Conservation (phyloP, 2,797 vertebrate species). For the Etheostoma perlongum region DNA sequence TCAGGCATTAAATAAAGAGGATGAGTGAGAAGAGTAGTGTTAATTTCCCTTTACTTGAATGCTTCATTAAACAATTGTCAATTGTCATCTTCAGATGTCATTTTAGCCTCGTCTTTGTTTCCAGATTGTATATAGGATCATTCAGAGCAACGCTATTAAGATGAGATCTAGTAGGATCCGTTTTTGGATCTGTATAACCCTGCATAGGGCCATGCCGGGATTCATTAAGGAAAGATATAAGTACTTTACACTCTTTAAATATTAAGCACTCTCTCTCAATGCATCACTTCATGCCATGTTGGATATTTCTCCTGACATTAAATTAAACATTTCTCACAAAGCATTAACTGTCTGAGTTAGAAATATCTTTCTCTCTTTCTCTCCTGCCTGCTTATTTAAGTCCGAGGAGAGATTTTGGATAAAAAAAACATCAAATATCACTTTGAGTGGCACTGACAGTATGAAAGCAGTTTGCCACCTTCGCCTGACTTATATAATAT, state of each 20-base stretch:
- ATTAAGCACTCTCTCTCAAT: conserved; percentile 67
- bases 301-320: conserved; percentile 64
- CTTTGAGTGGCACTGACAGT: conserved; percentile 24
- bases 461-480: conserved; percentile 16
- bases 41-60: too few relatives aligned
- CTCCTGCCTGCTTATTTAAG: conserved; percentile 23
- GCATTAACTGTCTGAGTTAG: conserved; percentile 39
- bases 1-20: too few relatives aligned
- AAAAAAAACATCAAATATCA: conserved; percentile 17
- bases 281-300: conserved; percentile 51
- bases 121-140: too few relatives aligned
- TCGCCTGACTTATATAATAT: conserved; percentile 22
- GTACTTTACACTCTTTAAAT: conserved; percentile 71
- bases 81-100: too few relatives aligned
- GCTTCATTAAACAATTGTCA: too few relatives aligned
- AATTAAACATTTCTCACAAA: conserved; percentile 70
- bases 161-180: too few relatives aligned
- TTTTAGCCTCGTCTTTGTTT: too few relatives aligned
- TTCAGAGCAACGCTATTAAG: too few relatives aligned
- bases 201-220: conserved; percentile 12
- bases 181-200: too few relatives aligned
- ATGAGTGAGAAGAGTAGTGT: too few relatives aligned
- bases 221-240: conserved; percentile 68
- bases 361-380: conserved; percentile 24
- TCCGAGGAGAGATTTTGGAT: conserved; percentile 4